These are phyloP conservation scores for Heterodera filipjevi DNA, from an alignment of 2,888 invertebrate genomes.

Conservation along the genomic window DNA sequence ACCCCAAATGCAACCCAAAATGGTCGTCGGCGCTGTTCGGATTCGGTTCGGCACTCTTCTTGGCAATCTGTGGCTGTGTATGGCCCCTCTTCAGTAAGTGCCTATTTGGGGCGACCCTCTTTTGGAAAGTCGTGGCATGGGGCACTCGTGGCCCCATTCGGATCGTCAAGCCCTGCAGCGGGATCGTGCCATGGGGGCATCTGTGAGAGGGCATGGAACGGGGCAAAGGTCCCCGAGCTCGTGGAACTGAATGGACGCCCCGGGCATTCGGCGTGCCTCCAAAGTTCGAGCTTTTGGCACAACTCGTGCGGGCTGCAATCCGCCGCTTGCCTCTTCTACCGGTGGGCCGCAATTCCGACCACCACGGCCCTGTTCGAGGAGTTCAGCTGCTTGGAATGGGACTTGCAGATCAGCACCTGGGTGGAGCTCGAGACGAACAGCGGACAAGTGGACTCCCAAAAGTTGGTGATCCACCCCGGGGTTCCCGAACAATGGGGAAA, in stretches of 20 bases:
- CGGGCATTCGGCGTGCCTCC: background rate
- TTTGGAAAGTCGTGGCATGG: background rate
- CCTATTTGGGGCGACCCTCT: background rate
- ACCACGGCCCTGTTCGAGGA: background rate
- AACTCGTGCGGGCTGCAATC: slow-evolving; percentile 1
- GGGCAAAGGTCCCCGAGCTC: background rate
- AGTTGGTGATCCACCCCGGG: background rate
- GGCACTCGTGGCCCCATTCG: background rate
- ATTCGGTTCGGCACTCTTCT: background rate
- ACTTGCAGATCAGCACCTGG: background rate
- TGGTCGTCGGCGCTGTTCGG: background rate
- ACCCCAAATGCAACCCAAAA: background rate
- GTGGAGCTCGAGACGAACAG: background rate
- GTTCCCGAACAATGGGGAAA: background rate
- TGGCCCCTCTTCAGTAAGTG: background rate
- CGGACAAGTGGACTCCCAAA: background rate
- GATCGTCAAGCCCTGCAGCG: background rate
- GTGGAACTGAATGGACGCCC: background rate
- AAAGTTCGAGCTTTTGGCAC: slow-evolving; percentile 2
- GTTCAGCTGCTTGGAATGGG: background rate
- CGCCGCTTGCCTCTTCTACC: background rate
- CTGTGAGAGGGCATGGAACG: background rate
- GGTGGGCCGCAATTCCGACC: background rate
- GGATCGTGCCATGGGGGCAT: background rate
- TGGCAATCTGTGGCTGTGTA: background rate